phyloP scores from a whole-genome alignment of 2,797 vertebrate species.

The Strix occidentalis region DNA sequence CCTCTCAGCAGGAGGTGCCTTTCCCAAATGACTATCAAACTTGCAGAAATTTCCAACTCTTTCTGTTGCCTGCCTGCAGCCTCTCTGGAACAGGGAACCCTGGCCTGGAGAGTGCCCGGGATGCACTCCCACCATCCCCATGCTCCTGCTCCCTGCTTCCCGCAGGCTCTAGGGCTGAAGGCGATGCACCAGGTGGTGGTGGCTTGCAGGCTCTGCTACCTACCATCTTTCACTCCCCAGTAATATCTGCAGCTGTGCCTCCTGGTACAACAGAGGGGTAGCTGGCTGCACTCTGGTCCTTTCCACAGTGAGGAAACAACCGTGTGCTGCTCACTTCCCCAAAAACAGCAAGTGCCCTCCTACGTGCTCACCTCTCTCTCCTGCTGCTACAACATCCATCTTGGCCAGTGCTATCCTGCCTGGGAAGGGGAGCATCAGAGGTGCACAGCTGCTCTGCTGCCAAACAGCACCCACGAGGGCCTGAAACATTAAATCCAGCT shows the following conservation, averaged over 20 bases:
- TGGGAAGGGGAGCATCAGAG: not conserved
- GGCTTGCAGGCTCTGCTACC: not conserved
- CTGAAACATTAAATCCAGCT: not conserved
- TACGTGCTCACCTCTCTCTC: not conserved
- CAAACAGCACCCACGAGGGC: not conserved
- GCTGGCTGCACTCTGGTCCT: not conserved
- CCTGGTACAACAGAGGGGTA: not conserved
- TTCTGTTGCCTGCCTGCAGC: not conserved
- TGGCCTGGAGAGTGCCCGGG: not conserved
- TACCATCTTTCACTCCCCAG: not conserved
- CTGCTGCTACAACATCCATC: not conserved
- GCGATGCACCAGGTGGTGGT: not conserved
- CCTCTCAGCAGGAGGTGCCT: not conserved
- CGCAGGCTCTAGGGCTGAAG: rapidly evolving
- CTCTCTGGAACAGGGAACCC: not conserved
- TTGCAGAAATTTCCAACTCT: not conserved
- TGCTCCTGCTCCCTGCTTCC: not conserved
- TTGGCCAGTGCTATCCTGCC: not conserved
- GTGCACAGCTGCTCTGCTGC: not conserved
- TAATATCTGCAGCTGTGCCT: not conserved
- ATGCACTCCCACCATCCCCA: rapidly evolving
- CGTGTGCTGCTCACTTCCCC: rapidly evolving
- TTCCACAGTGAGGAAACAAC: not conserved
- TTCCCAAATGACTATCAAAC: not conserved
- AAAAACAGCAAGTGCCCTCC: not conserved